Evolutionary conservation across 2,113 vertebrate genomes (phyloP), one percentile per base, ranked within the genome.

Genomic region (Athene cunicularia): DNA sequence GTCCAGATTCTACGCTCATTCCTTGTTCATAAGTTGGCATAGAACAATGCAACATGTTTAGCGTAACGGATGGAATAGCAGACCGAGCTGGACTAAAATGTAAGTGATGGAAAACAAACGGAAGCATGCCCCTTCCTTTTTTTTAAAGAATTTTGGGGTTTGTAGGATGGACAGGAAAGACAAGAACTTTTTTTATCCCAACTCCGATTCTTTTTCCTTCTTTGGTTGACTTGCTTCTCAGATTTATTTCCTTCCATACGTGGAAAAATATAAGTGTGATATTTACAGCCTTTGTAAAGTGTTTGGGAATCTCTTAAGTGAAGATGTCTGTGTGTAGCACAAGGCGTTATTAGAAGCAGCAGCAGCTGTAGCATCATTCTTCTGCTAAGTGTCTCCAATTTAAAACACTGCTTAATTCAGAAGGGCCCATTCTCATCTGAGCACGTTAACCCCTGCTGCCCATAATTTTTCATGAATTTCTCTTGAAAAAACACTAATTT

Each of bases 401-500:
- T 73, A 73, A 88, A 92, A 32, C n/a, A 55, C 22, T 63, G 32
- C 35, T 88, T 74, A 83, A 84, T 80, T 88, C 41, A 82, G 72
- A 93, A 88, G 47, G 72, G 5, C 23, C 87, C 26, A 39, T 87
- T 89, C 43, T 87, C 27, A 53, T 70, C 70, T 91, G 26, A 90
- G 41, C 41, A 87, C 4, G 3, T 89, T 92, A 89, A 88, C 55
- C 19, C 30, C 12, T 53, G 67, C 27, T 95, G 37, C 27, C 50
- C 55, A 47, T 18, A 82, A 74, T 74, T 77, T 97, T 87, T 90
- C 32, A 70, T 56, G 3, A 70, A 63, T 80, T 95, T 92, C 26
- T 84, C 41, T 43, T 21, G 6, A 91, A 92, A 97, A 87, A 91
- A 45, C 72, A 94, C 26, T 67, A 90, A 73, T 94, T 91, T 88